phyloP scores from a whole-genome alignment of 2,113 vertebrate species.

The Orcinus orca region DNA sequence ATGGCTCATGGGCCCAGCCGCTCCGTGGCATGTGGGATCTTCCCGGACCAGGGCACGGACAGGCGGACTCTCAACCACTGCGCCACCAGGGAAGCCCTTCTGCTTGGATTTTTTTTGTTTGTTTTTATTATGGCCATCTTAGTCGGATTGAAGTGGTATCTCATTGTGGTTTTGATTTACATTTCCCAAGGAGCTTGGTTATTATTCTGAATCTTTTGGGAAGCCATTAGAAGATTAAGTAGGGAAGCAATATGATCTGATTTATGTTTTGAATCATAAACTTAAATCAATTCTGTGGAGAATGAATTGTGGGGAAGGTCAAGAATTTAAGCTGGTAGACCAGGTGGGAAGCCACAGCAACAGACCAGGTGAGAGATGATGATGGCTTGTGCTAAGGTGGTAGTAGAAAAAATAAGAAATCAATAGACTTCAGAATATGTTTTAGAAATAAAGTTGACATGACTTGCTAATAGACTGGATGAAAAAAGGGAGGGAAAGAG shows the following conservation, averaged over 20 bases:
- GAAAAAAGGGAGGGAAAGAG: background rate
- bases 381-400: background rate
- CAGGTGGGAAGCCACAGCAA: background rate
- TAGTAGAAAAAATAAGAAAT: conserved; percentile 9
- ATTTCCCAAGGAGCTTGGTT: background rate
- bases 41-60: too few relatives aligned
- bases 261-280: conserved; percentile 38
- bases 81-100: too few relatives aligned
- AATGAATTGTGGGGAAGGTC: background rate
- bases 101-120: background rate
- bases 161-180: background rate
- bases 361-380: background rate
- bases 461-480: background rate
- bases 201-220: conserved; percentile 31
- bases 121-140: background rate
- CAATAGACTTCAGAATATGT: background rate
- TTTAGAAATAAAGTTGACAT: conserved; percentile 26
- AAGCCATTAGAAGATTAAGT: background rate
- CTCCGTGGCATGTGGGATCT: too few relatives aligned
- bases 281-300: background rate
- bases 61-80: too few relatives aligned
- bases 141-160: background rate
- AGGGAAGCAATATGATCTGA: background rate
- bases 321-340: background rate
- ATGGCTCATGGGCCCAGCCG: too few relatives aligned